Conservation (phyloP, 2,888 invertebrate species). For the Leucophora obtusa region DNA sequence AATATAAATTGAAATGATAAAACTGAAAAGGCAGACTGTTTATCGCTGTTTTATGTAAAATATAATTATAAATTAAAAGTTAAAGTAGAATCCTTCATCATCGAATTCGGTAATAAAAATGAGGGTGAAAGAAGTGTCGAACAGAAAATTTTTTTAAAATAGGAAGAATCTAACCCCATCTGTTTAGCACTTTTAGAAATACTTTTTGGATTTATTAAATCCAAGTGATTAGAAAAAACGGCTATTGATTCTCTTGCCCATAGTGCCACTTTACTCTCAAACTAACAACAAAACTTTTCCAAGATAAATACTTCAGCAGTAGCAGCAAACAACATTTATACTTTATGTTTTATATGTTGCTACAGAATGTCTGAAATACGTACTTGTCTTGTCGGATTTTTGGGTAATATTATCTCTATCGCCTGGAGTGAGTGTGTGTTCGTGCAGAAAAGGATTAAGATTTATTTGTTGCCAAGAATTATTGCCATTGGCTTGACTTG, state of each 20-base stretch:
- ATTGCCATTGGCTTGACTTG: constrained; percentile 54
- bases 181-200: too few relatives aligned
- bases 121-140: too few relatives aligned
- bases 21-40: too few relatives aligned
- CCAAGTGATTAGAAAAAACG: too few relatives aligned
- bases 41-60: too few relatives aligned
- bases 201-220: too few relatives aligned
- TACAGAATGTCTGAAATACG: constrained; percentile 11
- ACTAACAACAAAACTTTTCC: constrained; percentile 40
- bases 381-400: constrained; percentile 12
- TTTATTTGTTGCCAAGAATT: constrained; percentile 62
- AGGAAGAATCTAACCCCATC: too few relatives aligned
- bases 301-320: constrained; percentile 50
- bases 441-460: constrained; percentile 64
- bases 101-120: too few relatives aligned
- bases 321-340: constrained; percentile 4
- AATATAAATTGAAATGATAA: too few relatives aligned
- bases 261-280: not conserved
- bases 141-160: too few relatives aligned
- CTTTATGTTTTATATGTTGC: not conserved
- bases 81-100: too few relatives aligned
- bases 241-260: not conserved
- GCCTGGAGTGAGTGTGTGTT: constrained; percentile 43
- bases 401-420: constrained; percentile 43
- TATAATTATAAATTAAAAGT: too few relatives aligned